Percentiles rank a stretch among this genome's conserved stretches.
Evolutionary conservation across 2,888 invertebrate species (phyloP).

Genomic region (Aporophyla nigra): DNA sequence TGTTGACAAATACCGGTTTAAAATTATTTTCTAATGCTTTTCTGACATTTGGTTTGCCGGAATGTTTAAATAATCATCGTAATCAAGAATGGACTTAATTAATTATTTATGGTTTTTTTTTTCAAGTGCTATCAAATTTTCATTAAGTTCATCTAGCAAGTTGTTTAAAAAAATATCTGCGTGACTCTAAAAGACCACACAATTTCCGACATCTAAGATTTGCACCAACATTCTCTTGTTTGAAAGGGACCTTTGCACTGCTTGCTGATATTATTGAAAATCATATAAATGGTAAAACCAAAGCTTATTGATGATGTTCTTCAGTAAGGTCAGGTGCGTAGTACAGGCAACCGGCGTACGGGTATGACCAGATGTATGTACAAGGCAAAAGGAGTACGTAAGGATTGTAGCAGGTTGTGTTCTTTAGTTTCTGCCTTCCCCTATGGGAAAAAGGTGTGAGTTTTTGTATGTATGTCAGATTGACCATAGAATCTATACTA

Average conservation of each 20-base stretch:
- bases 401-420: background rate
- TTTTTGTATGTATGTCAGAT: too few species aligned
- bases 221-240: background rate
- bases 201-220: too few species aligned
- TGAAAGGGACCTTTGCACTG: background rate
- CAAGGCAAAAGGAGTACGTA: background rate
- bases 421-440: background rate
- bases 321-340: too few species aligned
- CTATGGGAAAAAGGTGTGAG: background rate
- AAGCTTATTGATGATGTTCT: too few species aligned
- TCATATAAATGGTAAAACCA: background rate
- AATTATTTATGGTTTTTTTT: background rate
- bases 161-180: too few species aligned
- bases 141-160: background rate
- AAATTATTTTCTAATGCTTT: constrained; percentile 25
- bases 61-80: background rate
- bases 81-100: background rate
- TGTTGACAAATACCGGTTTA: constrained; percentile 19
- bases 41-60: background rate
- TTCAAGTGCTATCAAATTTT: background rate
- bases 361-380: too few species aligned
- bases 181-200: too few species aligned
- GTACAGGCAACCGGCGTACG: too few species aligned
- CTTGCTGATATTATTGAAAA: background rate
- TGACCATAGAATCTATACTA: too few species aligned